A percentile compares a stretch with the other conserved stretches of the same genome.
These are phyloP conservation scores for Psilanteris sp. DNA, from an alignment of 1,140 invertebrate species.

Conservation along the genomic window DNA sequence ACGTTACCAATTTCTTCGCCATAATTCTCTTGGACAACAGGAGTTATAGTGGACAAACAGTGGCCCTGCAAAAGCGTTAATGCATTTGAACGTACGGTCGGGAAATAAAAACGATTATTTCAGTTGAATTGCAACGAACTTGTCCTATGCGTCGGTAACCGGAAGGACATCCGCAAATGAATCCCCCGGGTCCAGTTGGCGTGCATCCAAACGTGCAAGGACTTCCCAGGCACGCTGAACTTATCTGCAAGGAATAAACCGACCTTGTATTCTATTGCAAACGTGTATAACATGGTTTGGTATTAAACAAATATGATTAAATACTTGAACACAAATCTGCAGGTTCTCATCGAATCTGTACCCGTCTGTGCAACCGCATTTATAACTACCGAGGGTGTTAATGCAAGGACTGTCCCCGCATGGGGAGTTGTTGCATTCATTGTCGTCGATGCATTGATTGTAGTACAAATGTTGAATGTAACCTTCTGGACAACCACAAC, in stretches of 20 bases:
- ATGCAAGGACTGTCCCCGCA: conserved; percentile 81
- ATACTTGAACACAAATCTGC: conserved; percentile 84
- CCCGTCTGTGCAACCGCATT: conserved; percentile 84
- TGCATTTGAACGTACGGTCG: neutral
- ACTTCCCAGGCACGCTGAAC: conserved; percentile 84
- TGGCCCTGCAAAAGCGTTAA: conserved; percentile 83
- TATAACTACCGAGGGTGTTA: conserved; percentile 83
- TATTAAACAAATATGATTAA: too few species aligned
- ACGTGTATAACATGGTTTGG: too few species aligned
- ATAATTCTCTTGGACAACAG: conserved; percentile 78
- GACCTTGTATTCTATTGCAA: too few species aligned
- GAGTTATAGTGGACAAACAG: conserved; percentile 88
- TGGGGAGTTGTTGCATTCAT: conserved; percentile 85
- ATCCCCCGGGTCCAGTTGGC: conserved; percentile 82
- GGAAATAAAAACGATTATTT: conserved; percentile 8
- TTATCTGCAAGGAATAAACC: conserved; percentile 82
- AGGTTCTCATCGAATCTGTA: conserved; percentile 83
- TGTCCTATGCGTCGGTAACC: conserved; percentile 89
- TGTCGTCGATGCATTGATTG: conserved; percentile 88
- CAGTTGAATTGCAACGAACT: conserved; percentile 58
- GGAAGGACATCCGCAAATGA: conserved; percentile 88
- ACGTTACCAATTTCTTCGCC: conserved; percentile 84
- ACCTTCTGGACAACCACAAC: conserved; percentile 90
- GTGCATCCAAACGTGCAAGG: conserved; percentile 90
- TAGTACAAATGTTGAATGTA: conserved; percentile 86